Evolutionary conservation across 2,888 invertebrate species (phyloP), one percentile per base, ranked within the genome.

Genomic region (Acanthosepion pharaonis): DNA sequence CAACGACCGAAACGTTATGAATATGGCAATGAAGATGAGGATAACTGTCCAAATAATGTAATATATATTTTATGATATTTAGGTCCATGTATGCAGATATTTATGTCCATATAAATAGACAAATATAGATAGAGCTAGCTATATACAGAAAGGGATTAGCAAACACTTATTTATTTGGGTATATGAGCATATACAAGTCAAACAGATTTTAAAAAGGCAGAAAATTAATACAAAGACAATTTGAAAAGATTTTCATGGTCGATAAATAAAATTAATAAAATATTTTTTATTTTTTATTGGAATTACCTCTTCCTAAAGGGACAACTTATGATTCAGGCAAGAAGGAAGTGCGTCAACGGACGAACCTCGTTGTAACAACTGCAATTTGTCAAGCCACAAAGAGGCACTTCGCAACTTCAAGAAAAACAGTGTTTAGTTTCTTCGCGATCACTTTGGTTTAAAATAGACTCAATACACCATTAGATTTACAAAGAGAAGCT

Each of bases 361-460:
- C n/a, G n/a, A 11, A 18, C 4, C 15, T 78, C 8, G 33, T 33
- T 3, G n/a, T 78, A 78, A 78, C 11, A 15, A n/a, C 15, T n/a
- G n/a, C 78, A 78, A 78, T 78, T 78, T 78, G 11, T 28, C n/a
- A 15, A 15, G 15, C 4, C 78, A 78, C 33, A 9, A 78, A 78
- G n/a, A 78, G 78, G 33, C 78, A 33, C 78, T 78, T 78, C 11
- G 15, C 33, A 5, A 33, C n/a, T 11, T 15, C 78, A n/a, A 78
- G 78, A 33, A 78, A 78, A 78, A 78, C n/a, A 15, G 78, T 78
- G 78, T 78, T 78, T 64, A 64, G 64, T 64, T 64, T 78, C 15
- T 78, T 78, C n/a, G n/a, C 78, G 78, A 78, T 33, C 78, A 78
- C 78, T 78, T 78, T 78, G 78, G 78, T 78, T 78, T 78, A 78